Base-by-base conservation (phyloP, 1,140 invertebrate species). In the Zelostemma sp. region DNA sequence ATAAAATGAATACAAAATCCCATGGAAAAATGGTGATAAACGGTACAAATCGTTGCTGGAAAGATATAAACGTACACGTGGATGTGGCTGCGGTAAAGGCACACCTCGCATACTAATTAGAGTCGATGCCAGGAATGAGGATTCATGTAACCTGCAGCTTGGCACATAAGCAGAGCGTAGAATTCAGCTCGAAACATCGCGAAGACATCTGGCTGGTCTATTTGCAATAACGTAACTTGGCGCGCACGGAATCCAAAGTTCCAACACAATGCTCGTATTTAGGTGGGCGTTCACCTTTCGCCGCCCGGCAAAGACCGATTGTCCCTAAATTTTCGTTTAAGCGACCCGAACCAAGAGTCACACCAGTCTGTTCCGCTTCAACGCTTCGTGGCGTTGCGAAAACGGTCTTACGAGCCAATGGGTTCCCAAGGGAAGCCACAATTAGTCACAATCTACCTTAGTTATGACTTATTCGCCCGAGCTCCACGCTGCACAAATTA, bases 371-470 rank as follows among this genome's bases (percentile, higher is more conserved):
- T 64, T 64, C 62, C 58, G 63, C 65, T 68, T 66, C 63, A 58
- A 68, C 50, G 66, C 65, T 55, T 55, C 61, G 63, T 53, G 68
- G 58, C 59, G 58, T 58, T 33, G 48, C 61, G 40, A 49, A 77
- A 80, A 76, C 54, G 70, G 46, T 66, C 65, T 72, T 70, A 59
- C 55, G 58, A 71, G 68, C 68, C 65, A 68, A 72, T 66, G 54
- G 55, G 41, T 68, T 69, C 72, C 75, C 74, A 76, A 66, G 80
- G 75, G 76, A 74, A 66, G 65, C 58, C 76, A 71, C 77, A 83
- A 84, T 85, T 85, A 85, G 81, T 84, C 80, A 83, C 79, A 85
- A 85, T 85, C 79, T 79, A 80, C 79, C 80, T 82, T 79, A 81
- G 80, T 84, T 84, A 85, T 83, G 83, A 82, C 80, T 84, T 83